Conservation (phyloP, 2,888 invertebrate genomes). For the Lepas anatifera region DNA sequence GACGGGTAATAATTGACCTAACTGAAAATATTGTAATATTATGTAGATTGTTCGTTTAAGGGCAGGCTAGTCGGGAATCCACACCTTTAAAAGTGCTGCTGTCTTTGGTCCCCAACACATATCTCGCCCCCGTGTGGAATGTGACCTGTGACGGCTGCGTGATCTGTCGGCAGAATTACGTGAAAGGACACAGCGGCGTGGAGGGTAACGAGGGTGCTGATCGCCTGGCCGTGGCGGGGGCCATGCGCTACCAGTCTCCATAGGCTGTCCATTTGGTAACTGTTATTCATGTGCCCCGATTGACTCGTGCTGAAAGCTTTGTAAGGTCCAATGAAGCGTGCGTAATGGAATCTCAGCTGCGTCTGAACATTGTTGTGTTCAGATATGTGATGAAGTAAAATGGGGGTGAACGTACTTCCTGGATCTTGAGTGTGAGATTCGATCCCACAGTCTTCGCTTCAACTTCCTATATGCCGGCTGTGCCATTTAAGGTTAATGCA, state of each 20-base stretch:
- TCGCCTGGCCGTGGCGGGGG: conserved; percentile 22
- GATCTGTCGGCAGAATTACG: conserved; percentile 19
- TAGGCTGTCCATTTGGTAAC: no score
- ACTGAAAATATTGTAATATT: neutral
- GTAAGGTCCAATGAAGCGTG: no score
- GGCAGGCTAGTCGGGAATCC: neutral
- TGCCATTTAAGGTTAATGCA: no score
- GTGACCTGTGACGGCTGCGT: neutral
- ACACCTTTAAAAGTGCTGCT: neutral
- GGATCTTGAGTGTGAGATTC: no score
- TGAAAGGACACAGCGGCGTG: conserved; percentile 22
- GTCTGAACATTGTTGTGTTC: no score
- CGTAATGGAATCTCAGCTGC: no score
- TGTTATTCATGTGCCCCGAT: no score
- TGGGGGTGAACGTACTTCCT: no score
- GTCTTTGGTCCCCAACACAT: neutral
- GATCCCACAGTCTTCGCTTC: no score
- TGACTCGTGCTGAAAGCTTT: no score
- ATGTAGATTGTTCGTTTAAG: neutral
- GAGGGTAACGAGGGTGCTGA: conserved; percentile 25
- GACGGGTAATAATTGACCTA: neutral
- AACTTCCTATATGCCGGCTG: no score
- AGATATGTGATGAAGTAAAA: no score
- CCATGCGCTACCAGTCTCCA: conserved; percentile 16
- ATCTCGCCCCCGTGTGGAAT: neutral